Base-by-base conservation (phyloP, 2,113 vertebrate genomes). In the Heterocephalus glaber region DNA sequence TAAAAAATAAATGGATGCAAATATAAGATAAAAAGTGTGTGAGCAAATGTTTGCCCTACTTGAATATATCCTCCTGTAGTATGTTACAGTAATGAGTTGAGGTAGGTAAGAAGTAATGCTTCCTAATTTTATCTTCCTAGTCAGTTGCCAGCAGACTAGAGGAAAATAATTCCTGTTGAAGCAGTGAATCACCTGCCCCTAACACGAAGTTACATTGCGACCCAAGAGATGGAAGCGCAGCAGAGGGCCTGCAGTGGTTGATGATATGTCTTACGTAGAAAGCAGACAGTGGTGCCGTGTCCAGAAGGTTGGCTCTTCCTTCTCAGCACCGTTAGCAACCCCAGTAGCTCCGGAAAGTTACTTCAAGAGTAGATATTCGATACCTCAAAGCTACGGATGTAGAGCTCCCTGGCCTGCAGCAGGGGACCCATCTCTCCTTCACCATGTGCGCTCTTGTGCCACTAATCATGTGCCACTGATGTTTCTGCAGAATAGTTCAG, bases 81-180 rank as follows among this genome's bases (percentile, higher is more conserved):
- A 58, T 92, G 83, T 96, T 97, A 79, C 26, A 61, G 0, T 77
- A 63, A 68, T 91, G 72, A 86, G 76, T 92, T 95, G 94, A 63
- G 84, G 13, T 92, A 97, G 92, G 89, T 97, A 85, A 97, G 87
- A 98, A 97, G 86, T 98, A 98, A 98, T 96, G 95, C 96, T 96
- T 97, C 97, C 97, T 97, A 97, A 98, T 98, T 97, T 97, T 97
- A 97, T 98, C 96, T 97, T 97, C 97, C 97, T 97, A 97, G 96
- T 98, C 97, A 98, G 97, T 97, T 98, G 96, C 93, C 97, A 98
- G 95, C 96, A 98, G 96, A 97, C 96, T 98, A 98, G 96, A 98
- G 97, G 97, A 97, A 97, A 97, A 77, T 97, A 96, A 97, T 98
- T 97, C 97, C 97, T 93, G 97, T 97, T 97, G 97, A 96, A 98